Percentiles rank a stretch among this genome's conserved stretches.
Conservation (phyloP, 2,113 vertebrate genomes). For the Ophiodon elongatus region DNA sequence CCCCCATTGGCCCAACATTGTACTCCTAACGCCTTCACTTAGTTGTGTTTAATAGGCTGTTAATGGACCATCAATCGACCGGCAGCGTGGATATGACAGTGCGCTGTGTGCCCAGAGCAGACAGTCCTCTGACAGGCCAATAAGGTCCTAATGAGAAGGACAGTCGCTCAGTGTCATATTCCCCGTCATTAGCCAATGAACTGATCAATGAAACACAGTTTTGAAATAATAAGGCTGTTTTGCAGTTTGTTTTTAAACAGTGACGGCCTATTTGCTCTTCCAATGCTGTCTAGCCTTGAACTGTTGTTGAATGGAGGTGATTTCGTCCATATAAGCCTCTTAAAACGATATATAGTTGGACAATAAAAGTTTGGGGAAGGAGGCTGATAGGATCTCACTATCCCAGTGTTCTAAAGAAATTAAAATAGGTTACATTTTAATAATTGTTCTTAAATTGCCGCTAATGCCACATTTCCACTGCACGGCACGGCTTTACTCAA, state of each 20-base stretch:
- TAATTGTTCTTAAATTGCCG: background rate
- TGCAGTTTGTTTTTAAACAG: conserved; percentile 47
- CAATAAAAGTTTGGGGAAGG: background rate
- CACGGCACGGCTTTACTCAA: no score
- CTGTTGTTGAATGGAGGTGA: background rate
- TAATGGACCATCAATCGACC: conserved; percentile 82
- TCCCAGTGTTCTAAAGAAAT: background rate
- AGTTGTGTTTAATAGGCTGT: conserved; percentile 81
- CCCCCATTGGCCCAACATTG: conserved; percentile 69
- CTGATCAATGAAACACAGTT: conserved; percentile 76
- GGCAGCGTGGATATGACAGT: conserved; percentile 76
- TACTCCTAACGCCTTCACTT: conserved; percentile 75
- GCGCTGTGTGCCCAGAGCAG: conserved; percentile 63
- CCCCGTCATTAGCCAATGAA: conserved; percentile 70
- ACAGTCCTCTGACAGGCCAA: conserved; percentile 74
- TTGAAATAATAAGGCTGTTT: conserved; percentile 67
- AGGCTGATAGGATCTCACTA: conserved; percentile 10
- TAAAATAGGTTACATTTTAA: background rate
- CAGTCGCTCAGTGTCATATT: conserved; percentile 67
- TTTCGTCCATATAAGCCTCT: conserved; percentile 14
- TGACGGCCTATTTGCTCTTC: background rate
- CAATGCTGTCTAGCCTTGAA: background rate
- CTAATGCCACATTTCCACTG: background rate
- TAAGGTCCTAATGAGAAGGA: conserved; percentile 76
- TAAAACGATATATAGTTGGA: background rate